Base-by-base conservation (phyloP, 1,140 invertebrate genomes). In the Euschistus heros region DNA sequence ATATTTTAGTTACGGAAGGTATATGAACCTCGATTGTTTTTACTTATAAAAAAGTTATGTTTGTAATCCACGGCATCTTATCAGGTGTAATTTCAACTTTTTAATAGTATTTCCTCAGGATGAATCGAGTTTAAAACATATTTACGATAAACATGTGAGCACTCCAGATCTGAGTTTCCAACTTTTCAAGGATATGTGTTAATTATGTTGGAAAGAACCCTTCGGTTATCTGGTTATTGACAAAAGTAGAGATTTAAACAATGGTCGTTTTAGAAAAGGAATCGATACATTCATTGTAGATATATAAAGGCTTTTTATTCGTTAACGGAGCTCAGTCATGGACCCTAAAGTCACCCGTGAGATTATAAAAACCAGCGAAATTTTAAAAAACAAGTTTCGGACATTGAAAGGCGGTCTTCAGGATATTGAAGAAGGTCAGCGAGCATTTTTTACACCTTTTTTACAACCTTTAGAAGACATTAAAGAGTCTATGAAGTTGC, bases 41-140 rank as follows among this genome's bases (percentile, higher is more conserved):
- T n/a, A n/a, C n/a, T n/a, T n/a, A n/a, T n/a, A n/a, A n/a, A n/a
- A n/a, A n/a, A n/a, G n/a, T 15, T 76, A 75, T 68, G 66, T 71
- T 20, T 65, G 67, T 44, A 74, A 75, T 52, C 74, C 73, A 8
- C 77, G 77, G 71, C 74, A 75, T 68, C 62, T 76, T 10, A 69
- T 75, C 44, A 66, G 73, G 22, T 74, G 76, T 69, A 77, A 75
- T 70, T 69, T 71, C 7, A 76, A 77, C 67, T 70, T n/a, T n/a
- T n/a, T n/a, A n/a, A n/a, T 75, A 57, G 3, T 76, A n/a, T 77
- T 77, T 66, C 72, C 71, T 66, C 74, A 76, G 68, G 74, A 77
- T 71, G 71, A 73, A 46, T 68, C 69, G 8, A 78, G 77, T 70
- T 62, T 76, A 17, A 74, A 66, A n/a, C 74, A 76, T 68, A 63